A percentile compares a stretch with the other conserved stretches of the same genome.
Evolutionary conservation across 1,140 invertebrate genomes (phyloP).

Genomic region (Lucilia sericata): DNA sequence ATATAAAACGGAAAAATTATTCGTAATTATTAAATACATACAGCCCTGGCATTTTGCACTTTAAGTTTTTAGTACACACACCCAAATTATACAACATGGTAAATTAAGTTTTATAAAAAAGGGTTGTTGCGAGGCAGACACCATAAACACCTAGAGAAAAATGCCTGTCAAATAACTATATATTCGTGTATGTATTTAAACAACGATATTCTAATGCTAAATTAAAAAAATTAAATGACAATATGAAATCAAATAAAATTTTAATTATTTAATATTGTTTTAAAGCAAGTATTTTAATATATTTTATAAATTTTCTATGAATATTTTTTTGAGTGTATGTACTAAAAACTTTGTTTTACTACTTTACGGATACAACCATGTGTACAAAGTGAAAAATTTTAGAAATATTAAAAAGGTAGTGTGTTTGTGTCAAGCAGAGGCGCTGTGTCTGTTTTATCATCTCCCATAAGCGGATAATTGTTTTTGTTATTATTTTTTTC

Average conservation of each 20-base stretch:
- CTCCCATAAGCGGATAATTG: constrained; percentile 33
- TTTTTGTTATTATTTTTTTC: constrained; percentile 40
- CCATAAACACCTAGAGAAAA: background rate
- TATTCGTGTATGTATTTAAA: no score
- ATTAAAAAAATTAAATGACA: no score
- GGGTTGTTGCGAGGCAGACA: background rate
- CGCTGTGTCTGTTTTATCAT: constrained; percentile 26
- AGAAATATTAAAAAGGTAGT: constrained; percentile 29
- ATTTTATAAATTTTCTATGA: no score
- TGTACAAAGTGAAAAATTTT: background rate
- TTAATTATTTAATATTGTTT: no score
- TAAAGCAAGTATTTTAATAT: no score
- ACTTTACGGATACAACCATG: constrained; percentile 1
- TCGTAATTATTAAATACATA: no score
- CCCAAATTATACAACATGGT: constrained; percentile 13
- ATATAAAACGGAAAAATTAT: no score
- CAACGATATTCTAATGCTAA: no score
- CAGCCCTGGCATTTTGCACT: constrained; percentile 20
- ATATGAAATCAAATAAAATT: no score
- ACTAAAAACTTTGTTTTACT: constrained; percentile 16
- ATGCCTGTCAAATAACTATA: background rate
- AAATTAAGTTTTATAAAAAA: background rate
- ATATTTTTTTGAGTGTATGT: background rate
- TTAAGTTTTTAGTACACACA: constrained; percentile 42
- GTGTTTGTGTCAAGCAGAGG: constrained; percentile 37